Evolutionary conservation across 2,797 vertebrate genomes (phyloP).

Genomic region (Emys orbicularis): DNA sequence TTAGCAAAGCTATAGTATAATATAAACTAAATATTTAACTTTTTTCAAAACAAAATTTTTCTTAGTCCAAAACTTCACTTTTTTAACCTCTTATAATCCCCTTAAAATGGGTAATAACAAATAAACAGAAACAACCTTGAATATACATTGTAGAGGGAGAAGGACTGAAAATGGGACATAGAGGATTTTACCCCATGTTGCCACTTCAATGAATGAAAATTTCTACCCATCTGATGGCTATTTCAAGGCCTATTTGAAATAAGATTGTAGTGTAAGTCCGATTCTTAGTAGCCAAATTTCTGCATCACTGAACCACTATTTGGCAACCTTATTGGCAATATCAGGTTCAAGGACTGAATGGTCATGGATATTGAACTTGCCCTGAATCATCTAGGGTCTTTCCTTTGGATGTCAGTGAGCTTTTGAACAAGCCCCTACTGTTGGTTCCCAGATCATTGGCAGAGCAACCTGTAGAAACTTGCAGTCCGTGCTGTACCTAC

Average conservation of each 20-base stretch:
- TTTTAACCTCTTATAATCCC: background rate
- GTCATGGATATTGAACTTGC: background rate
- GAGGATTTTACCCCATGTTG: background rate
- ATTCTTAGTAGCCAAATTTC: background rate
- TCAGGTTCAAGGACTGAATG: background rate
- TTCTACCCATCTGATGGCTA: background rate
- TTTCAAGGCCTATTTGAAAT: background rate
- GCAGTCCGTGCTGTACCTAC: fast-evolving
- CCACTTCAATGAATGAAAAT: background rate
- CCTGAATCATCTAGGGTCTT: background rate
- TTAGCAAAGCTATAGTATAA: background rate
- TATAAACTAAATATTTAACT: background rate
- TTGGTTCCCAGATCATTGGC: background rate
- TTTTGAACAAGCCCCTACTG: background rate
- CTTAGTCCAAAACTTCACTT: background rate
- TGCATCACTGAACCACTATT: background rate
- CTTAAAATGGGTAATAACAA: background rate
- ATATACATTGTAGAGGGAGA: background rate
- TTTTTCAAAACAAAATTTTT: background rate
- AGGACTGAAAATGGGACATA: background rate
- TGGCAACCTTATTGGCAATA: background rate
- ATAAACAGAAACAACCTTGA: background rate
- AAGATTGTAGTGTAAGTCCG: background rate
- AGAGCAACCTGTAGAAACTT: fast-evolving
- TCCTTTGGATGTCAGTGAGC: background rate